Conservation (phyloP, 2,888 invertebrate genomes). For the Craniophora ligustri region DNA sequence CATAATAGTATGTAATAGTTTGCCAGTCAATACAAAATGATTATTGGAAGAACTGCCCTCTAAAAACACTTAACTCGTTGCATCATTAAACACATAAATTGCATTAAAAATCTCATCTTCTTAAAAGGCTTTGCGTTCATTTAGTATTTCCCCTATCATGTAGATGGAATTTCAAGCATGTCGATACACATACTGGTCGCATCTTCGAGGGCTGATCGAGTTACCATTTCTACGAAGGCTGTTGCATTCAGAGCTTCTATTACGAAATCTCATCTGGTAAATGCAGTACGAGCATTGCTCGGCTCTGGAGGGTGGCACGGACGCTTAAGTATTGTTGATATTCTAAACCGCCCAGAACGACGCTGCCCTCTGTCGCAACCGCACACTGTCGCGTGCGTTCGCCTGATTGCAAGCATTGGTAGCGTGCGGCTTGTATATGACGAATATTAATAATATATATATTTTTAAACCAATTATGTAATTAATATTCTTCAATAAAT, state of each 20-base stretch:
- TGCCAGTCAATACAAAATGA: background rate
- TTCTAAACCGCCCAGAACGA: slow-evolving; percentile 78
- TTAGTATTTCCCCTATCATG: slow-evolving; percentile 36
- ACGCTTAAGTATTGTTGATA: slow-evolving; percentile 83
- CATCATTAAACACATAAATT: background rate
- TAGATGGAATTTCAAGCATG: slow-evolving; percentile 44
- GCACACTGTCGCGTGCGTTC: slow-evolving; percentile 77
- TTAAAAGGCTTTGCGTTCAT: slow-evolving; percentile 39
- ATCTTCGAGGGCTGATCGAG: slow-evolving; percentile 68
- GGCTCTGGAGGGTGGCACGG: slow-evolving; percentile 67
- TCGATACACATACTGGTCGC: slow-evolving; percentile 42
- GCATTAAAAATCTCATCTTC: slow-evolving; percentile 39
- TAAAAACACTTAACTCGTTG: background rate
- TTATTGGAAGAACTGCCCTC: background rate
- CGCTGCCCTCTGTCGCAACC: slow-evolving; percentile 74
- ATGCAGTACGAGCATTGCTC: slow-evolving; percentile 72
- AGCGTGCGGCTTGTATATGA: slow-evolving; percentile 58
- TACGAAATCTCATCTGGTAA: slow-evolving; percentile 82
- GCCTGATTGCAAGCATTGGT: slow-evolving; percentile 78
- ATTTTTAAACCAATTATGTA: too few relatives aligned
- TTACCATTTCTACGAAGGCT: slow-evolving; percentile 67
- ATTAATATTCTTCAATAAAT: too few relatives aligned
- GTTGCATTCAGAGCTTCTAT: slow-evolving; percentile 73
- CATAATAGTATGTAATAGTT: too few relatives aligned
- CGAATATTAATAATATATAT: too few relatives aligned